A percentile compares a stretch with the other conserved stretches of the same genome.
Evolutionary conservation across 2,888 invertebrate genomes (phyloP).

Genomic region (Chironomus tentans): DNA sequence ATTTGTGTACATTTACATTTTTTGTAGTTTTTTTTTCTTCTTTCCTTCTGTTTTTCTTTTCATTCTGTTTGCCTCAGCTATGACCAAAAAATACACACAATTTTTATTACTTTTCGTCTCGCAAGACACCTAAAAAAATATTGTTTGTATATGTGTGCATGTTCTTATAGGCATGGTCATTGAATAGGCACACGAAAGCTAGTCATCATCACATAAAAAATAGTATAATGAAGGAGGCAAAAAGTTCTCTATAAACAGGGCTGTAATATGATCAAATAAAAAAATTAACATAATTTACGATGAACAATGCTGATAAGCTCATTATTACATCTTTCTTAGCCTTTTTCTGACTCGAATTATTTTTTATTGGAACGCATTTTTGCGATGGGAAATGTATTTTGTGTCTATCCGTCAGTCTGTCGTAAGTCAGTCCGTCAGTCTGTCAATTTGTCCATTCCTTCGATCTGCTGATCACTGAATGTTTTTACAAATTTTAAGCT

Average conservation of each 20-base stretch:
- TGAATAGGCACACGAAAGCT: too few species aligned
- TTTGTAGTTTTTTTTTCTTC: neutral
- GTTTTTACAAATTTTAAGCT: too few species aligned
- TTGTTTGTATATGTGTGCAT: neutral
- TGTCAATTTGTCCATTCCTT: too few species aligned
- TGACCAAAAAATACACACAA: neutral
- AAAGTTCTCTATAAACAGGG: too few species aligned
- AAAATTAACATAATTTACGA: conserved; percentile 16
- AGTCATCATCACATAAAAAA: too few species aligned
- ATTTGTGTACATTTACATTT: too few species aligned
- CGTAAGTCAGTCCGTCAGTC: too few species aligned
- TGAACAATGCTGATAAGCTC: conserved; percentile 11
- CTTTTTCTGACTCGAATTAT: neutral
- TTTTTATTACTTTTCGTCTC: neutral
- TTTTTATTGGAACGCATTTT: neutral
- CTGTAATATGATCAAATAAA: neutral
- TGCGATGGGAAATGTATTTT: too few species aligned
- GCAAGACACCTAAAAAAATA: neutral
- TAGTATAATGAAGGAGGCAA: too few species aligned
- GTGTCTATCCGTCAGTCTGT: too few species aligned
- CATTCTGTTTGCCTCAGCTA: neutral
- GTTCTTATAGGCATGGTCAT: neutral
- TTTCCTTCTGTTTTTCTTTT: neutral
- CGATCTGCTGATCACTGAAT: too few species aligned
- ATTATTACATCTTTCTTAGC: neutral